Conservation (phyloP, 2,888 invertebrate genomes). For the Pelosia muscerda region DNA sequence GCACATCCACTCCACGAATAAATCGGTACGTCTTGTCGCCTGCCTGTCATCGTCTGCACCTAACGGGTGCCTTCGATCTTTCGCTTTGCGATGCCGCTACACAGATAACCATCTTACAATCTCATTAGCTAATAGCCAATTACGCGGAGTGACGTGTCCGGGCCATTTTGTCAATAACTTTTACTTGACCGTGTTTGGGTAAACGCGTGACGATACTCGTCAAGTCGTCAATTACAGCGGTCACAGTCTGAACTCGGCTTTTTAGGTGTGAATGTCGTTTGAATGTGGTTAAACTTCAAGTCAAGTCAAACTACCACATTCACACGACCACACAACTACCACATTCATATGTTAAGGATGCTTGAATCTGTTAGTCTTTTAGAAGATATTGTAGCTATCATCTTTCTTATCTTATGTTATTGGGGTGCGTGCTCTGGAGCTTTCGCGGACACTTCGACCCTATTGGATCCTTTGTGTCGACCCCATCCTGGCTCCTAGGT, state of each 20-base stretch:
- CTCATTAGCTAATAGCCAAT: slow-evolving; percentile 75
- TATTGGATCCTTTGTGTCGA: too few species aligned
- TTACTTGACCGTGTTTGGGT: slow-evolving; percentile 46
- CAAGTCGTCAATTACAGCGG: slow-evolving; percentile 51
- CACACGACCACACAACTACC: too few species aligned
- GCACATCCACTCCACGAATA: slow-evolving; percentile 37
- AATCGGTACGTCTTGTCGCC: slow-evolving; percentile 49
- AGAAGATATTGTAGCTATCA: background rate
- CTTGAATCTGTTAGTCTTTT: background rate
- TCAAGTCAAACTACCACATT: too few species aligned
- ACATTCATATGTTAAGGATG: too few species aligned
- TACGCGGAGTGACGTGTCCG: slow-evolving; percentile 83
- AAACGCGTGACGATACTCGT: slow-evolving; percentile 44
- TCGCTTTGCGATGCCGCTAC: slow-evolving; percentile 69
- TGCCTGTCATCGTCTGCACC: slow-evolving; percentile 64
- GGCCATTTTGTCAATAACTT: slow-evolving; percentile 59
- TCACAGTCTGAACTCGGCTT: slow-evolving; percentile 29
- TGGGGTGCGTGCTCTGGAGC: too few species aligned
- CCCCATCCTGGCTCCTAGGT: too few species aligned
- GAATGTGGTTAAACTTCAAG: too few species aligned
- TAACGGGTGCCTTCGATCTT: slow-evolving; percentile 64
- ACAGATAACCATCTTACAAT: slow-evolving; percentile 67
- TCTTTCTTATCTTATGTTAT: background rate
- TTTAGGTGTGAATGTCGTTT: slow-evolving; percentile 50
- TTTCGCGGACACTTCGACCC: too few species aligned